Percentiles rank a stretch among this genome's conserved stretches.
Evolutionary conservation across 2,888 invertebrate genomes (phyloP).

Genomic region (Coenonympha glycerion): DNA sequence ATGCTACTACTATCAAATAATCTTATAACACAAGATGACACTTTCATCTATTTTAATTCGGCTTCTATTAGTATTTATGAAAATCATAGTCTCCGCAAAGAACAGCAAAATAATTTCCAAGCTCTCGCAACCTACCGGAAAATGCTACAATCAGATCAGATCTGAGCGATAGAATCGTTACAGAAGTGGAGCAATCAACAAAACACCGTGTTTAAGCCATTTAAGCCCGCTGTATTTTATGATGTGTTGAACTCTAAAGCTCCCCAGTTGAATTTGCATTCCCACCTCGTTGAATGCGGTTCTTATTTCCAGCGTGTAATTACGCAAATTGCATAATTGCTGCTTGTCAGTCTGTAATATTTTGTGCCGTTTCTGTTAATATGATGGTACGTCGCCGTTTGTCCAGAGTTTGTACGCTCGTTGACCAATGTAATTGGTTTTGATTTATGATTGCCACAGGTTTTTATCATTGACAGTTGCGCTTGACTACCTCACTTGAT

Average conservation of each 20-base stretch:
- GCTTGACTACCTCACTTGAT: not conserved
- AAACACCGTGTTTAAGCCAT: conserved; percentile 7
- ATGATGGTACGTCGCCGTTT: conserved; percentile 3
- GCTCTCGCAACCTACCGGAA: not conserved
- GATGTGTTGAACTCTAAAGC: conserved; percentile 21
- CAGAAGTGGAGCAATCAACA: conserved; percentile 5
- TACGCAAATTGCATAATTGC: conserved; percentile 58
- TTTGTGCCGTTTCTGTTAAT: conserved; percentile 22
- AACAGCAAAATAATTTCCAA: too few species aligned
- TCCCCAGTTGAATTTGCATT: conserved; percentile 46
- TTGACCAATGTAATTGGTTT: conserved; percentile 9
- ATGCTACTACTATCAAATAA: too few species aligned
- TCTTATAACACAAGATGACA: too few species aligned
- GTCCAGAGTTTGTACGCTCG: conserved; percentile 5
- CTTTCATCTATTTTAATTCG: too few species aligned
- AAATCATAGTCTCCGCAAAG: too few species aligned
- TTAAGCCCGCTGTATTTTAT: conserved; percentile 15
- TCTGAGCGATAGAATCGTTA: not conserved
- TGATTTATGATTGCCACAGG: not conserved
- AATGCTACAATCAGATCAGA: not conserved
- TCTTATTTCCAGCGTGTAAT: conserved; percentile 48
- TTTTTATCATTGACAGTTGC: conserved; percentile 4
- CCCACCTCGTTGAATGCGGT: conserved; percentile 40
- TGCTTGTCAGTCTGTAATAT: conserved; percentile 39
- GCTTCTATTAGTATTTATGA: too few species aligned